A percentile compares a stretch with the other conserved stretches of the same genome.
These are phyloP conservation scores for Hormiphora californensis DNA, from an alignment of 37 sponge, comb jelly and placozoan species.

Conservation along the genomic window DNA sequence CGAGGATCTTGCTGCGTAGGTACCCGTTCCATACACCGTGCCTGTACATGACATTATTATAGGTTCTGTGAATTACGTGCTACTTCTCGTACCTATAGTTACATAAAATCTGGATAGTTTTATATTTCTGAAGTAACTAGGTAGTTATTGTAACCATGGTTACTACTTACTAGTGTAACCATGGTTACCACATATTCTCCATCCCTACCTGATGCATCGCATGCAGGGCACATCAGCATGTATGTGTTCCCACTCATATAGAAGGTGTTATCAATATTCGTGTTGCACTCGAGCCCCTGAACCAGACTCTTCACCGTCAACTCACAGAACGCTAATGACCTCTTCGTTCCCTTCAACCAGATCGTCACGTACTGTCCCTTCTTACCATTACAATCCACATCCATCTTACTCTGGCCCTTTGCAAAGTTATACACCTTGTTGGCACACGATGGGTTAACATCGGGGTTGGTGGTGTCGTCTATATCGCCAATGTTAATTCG, in stretches of 20 bases:
- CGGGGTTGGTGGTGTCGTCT: background rate
- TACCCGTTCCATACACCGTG: slow-evolving; percentile 6
- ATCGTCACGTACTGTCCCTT: slow-evolving; percentile 23
- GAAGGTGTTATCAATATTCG: slow-evolving; percentile 45
- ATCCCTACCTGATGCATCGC: background rate
- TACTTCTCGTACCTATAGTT: background rate
- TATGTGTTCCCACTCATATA: slow-evolving; percentile 37
- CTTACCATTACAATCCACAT: slow-evolving; percentile 24
- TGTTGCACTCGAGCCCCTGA: slow-evolving; percentile 22
- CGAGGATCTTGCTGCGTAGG: slow-evolving; percentile 43
- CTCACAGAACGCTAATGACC: slow-evolving; percentile 27
- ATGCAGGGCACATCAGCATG: slow-evolving; percentile 39
- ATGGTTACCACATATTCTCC: too few species aligned
- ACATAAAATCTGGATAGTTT: too few species aligned
- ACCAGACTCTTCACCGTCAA: slow-evolving; percentile 27
- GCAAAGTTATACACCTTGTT: slow-evolving; percentile 12
- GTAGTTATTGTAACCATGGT: too few species aligned
- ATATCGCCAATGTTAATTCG: background rate
- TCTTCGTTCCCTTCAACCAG: background rate
- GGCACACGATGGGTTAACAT: background rate
- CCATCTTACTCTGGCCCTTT: background rate
- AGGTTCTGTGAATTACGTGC: background rate
- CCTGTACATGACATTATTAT: background rate
- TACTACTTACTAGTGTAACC: too few species aligned
- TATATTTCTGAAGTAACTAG: too few species aligned